A percentile compares a stretch with the other conserved stretches of the same genome.
Evolutionary conservation across 2,888 invertebrate genomes (phyloP).

Genomic region (Apantesis nais): DNA sequence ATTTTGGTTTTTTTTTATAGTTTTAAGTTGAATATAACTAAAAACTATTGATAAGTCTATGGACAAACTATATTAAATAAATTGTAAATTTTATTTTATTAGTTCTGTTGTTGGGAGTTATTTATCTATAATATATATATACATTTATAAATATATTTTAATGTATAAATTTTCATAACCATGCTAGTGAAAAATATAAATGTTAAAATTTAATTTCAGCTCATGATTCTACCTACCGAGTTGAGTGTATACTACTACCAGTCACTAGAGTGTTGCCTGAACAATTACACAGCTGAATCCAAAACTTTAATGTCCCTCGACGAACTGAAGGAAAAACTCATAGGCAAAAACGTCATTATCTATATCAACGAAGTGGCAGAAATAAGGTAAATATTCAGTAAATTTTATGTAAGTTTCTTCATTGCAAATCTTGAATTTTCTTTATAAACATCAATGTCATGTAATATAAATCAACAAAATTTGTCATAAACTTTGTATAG

Average conservation of each 20-base stretch:
- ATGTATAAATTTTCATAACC: too few species aligned
- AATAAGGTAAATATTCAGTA: slow-evolving; percentile 59
- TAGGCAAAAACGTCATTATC: slow-evolving; percentile 70
- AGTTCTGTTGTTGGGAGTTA: too few species aligned
- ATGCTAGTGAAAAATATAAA: not conserved
- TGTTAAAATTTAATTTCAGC: slow-evolving; percentile 56
- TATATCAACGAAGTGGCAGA: slow-evolving; percentile 74
- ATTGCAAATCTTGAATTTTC: too few species aligned
- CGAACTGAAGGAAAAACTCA: slow-evolving; percentile 80
- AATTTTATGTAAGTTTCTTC: not conserved
- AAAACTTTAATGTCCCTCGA: slow-evolving; percentile 72
- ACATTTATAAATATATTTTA: too few species aligned
- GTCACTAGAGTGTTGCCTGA: slow-evolving; percentile 77
- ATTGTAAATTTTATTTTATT: too few species aligned
- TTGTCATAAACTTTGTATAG: not conserved
- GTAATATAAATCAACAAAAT: too few species aligned
- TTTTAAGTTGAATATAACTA: too few species aligned
- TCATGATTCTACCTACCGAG: slow-evolving; percentile 83
- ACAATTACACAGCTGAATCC: slow-evolving; percentile 77
- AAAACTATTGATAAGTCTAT: too few species aligned
- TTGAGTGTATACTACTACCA: slow-evolving; percentile 82
- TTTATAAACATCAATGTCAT: not conserved
- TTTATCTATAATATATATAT: too few species aligned
- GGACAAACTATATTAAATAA: too few species aligned
- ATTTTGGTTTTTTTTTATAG: too few species aligned